Evolutionary conservation across 2,113 vertebrate genomes (phyloP).

Genomic region (Beaufortia kweichowensis): DNA sequence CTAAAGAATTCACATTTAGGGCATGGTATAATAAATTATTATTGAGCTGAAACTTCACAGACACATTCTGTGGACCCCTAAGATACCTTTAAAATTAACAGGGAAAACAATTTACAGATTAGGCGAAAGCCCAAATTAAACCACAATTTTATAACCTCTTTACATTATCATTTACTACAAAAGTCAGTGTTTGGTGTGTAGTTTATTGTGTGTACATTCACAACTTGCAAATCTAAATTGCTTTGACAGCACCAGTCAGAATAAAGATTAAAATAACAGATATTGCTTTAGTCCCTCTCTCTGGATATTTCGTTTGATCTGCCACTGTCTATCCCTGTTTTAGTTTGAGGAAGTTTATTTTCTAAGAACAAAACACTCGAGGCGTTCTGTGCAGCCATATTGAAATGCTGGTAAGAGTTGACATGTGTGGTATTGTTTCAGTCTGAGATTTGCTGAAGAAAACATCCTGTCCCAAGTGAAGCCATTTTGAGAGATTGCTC

Average conservation of each 20-base stretch:
- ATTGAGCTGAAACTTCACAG: too few species aligned
- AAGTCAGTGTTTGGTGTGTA: not conserved
- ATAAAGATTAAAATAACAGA: slow-evolving; percentile 13
- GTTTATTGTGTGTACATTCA: not conserved
- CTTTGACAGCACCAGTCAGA: slow-evolving; percentile 2
- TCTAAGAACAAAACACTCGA: slow-evolving; percentile 42
- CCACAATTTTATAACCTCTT: not conserved
- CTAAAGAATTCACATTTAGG: too few species aligned
- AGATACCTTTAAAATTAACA: too few species aligned
- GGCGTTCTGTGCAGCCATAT: not conserved
- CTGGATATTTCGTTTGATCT: slow-evolving; percentile 28
- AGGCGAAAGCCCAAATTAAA: not conserved
- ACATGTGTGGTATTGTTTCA: slow-evolving; percentile 57
- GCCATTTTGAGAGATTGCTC: slow-evolving; percentile 12
- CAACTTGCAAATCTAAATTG: not conserved
- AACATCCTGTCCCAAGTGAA: slow-evolving; percentile 51
- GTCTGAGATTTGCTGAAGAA: slow-evolving; percentile 40
- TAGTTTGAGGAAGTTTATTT: slow-evolving; percentile 51
- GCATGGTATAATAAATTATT: too few species aligned
- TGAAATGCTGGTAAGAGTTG: slow-evolving; percentile 24
- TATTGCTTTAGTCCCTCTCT: not conserved
- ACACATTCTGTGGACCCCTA: too few species aligned
- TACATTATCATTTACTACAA: slow-evolving; percentile 4
- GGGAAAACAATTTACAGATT: not conserved
- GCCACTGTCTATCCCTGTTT: slow-evolving; percentile 9